Conservation (phyloP, 2,113 vertebrate genomes). For the Tetrax tetrax region DNA sequence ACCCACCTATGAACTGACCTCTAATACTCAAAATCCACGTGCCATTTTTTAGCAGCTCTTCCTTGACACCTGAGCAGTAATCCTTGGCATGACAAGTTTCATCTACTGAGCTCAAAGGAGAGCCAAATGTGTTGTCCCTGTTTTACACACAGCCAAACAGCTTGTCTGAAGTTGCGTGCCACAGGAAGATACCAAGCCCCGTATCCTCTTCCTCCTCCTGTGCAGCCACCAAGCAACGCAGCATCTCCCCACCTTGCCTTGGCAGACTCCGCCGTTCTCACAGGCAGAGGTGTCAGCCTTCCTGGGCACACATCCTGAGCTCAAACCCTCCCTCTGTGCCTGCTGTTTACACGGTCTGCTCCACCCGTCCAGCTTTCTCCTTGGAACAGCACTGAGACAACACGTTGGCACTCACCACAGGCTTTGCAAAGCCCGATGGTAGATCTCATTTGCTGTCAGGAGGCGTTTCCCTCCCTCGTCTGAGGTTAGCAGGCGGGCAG, state of each 20-base stretch:
- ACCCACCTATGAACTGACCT: neutral
- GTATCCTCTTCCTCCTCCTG: neutral
- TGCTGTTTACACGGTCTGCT: neutral
- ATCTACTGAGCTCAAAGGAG: neutral
- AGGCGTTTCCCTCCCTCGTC: neutral
- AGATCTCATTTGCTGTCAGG: neutral
- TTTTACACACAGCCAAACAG: neutral
- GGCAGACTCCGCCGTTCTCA: neutral
- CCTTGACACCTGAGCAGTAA: neutral
- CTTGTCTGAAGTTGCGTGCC: neutral
- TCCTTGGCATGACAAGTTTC: neutral
- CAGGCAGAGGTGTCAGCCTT: neutral
- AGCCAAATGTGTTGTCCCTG: neutral
- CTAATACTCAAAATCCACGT: neutral
- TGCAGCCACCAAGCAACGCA: neutral
- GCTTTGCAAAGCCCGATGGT: neutral
- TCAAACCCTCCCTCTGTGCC: neutral
- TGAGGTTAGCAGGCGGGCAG: neutral
- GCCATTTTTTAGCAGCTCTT: neutral
- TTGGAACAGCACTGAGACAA: neutral
- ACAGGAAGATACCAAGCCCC: neutral
- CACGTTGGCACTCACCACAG: neutral
- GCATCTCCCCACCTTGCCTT: neutral
- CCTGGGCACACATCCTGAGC: accelerated
- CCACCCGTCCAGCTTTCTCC: neutral